Evolutionary conservation across 1,140 invertebrate species (phyloP).

Genomic region (Gyrodactylus bullatarudis): DNA sequence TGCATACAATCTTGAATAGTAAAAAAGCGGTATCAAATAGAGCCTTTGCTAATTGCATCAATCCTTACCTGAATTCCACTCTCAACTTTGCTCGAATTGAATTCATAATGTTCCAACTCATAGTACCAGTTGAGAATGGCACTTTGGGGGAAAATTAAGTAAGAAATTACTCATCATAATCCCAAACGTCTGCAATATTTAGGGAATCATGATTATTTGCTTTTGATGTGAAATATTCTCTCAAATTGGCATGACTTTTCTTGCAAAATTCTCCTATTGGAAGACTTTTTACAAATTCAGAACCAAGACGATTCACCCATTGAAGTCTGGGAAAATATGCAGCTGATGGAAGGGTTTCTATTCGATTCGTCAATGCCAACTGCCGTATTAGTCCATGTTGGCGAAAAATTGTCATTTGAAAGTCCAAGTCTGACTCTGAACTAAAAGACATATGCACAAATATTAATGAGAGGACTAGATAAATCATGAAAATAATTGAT

Average conservation of each 20-base stretch:
- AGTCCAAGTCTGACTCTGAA: neutral
- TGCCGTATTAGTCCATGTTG: neutral
- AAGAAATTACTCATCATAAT: neutral
- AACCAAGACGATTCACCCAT: neutral
- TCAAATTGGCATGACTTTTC: too few species aligned
- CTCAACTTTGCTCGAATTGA: neutral
- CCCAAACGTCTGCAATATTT: neutral
- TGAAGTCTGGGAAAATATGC: neutral
- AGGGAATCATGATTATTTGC: neutral
- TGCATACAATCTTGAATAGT: neutral
- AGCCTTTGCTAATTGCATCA: too few species aligned
- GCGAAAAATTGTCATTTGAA: neutral
- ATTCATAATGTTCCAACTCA: neutral
- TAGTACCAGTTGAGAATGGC: neutral
- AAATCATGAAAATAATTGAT: neutral
- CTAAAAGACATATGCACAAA: too few species aligned
- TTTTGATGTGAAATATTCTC: too few species aligned
- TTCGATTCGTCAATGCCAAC: neutral
- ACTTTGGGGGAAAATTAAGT: neutral
- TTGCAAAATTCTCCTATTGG: neutral
- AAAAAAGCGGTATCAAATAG: too few species aligned
- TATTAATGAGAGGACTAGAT: neutral
- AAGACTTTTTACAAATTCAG: neutral
- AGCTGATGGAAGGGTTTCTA: neutral
- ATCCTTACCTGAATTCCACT: neutral